A percentile compares a stretch with the other conserved stretches of the same genome.
phyloP scores from a whole-genome alignment of 2,888 invertebrate genomes.

The Argyresthia goedartella region DNA sequence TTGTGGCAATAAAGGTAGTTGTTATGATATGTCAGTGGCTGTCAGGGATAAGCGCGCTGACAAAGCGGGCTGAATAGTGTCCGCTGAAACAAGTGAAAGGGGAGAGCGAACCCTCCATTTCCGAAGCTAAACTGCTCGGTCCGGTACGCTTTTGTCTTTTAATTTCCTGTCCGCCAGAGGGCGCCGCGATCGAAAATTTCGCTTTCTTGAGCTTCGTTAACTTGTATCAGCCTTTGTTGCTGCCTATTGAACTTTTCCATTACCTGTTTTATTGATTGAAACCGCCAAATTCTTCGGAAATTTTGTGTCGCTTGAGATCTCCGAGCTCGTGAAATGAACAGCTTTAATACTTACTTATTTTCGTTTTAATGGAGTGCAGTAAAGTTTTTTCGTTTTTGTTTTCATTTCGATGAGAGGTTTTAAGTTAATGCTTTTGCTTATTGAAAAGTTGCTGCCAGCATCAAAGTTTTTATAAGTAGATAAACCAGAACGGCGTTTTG shows the following conservation, averaged over 20 bases:
- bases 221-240: conserved; percentile 64
- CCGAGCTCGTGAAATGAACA: conserved; percentile 33
- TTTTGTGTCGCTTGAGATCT: conserved; percentile 39
- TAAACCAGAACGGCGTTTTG: no score
- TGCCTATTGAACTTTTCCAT: conserved; percentile 67
- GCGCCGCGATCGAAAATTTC: conserved; percentile 56
- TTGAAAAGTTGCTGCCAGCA: conserved; percentile 57
- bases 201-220: conserved; percentile 65
- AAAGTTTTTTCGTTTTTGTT: conserved; percentile 41
- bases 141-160: conserved; percentile 67
- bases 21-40: conserved; percentile 15
- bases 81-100: conserved; percentile 35
- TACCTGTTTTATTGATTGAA: conserved; percentile 59
- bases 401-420: conserved; percentile 44
- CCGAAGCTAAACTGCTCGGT: conserved; percentile 55
- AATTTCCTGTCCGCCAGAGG: conserved; percentile 64
- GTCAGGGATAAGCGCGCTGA: conserved; percentile 25
- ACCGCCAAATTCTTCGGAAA: conserved; percentile 60
- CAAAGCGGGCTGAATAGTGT: conserved; percentile 32
- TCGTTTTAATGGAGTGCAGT: conserved; percentile 41
- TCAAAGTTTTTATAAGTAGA: no score
- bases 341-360: conserved; percentile 35
- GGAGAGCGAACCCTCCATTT: conserved; percentile 51
- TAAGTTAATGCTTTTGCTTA: conserved; percentile 21
- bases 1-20: background rate